A percentile compares a stretch with the other conserved stretches of the same genome.
Evolutionary conservation across 1,140 invertebrate species (phyloP).

Genomic region (Schlechtendalia chinensis): DNA sequence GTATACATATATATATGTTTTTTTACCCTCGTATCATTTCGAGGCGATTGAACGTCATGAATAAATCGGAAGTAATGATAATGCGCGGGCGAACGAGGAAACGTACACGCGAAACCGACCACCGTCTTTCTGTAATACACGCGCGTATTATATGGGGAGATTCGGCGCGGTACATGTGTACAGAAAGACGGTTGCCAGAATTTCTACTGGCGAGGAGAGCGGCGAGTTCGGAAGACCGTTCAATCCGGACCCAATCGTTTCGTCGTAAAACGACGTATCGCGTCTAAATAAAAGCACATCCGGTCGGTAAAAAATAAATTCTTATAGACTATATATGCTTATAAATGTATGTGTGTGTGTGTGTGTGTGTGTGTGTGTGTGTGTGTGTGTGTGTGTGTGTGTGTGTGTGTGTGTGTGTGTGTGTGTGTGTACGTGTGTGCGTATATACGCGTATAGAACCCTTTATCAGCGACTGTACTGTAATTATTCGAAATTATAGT

Average conservation of each 20-base stretch:
- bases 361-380: too few species aligned
- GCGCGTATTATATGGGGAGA: neutral
- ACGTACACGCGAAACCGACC: too few species aligned
- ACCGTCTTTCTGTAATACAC: neutral
- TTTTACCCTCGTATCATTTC: neutral
- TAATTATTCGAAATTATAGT: too few species aligned
- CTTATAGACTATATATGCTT: neutral
- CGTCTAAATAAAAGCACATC: neutral
- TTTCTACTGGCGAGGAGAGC: neutral
- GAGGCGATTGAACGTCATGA: constrained; percentile 4
- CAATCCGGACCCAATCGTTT: neutral
- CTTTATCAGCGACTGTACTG: too few species aligned
- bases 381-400: too few species aligned
- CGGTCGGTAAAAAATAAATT: neutral
- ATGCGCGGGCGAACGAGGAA: neutral
- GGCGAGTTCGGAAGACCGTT: neutral
- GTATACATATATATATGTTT: too few species aligned
- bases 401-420: too few species aligned
- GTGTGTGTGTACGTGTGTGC: too few species aligned
- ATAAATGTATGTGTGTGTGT: too few species aligned
- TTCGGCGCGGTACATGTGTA: neutral
- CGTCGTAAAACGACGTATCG: neutral
- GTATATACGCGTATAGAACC: too few species aligned
- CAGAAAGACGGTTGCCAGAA: neutral
- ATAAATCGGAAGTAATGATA: constrained; percentile 32